Conservation (phyloP, 2,797 vertebrate species). For the Tragopan temminckii region DNA sequence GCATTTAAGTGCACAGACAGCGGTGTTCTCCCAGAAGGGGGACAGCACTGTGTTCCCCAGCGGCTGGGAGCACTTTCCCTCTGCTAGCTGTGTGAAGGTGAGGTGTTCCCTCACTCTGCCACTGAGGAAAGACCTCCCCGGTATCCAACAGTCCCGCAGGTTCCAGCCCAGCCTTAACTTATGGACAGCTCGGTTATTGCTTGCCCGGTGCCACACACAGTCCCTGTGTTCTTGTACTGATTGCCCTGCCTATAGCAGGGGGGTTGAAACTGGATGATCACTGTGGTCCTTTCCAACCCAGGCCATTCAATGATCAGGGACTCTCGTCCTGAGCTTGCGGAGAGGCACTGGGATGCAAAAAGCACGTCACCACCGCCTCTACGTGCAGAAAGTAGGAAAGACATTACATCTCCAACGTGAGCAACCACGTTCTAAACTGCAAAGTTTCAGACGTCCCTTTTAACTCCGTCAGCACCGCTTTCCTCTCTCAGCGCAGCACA, state of each 20-base stretch:
- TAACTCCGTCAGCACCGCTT: background rate
- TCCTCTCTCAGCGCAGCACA: background rate
- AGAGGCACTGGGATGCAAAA: background rate
- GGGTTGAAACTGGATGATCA: too few relatives aligned
- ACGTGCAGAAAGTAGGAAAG: background rate
- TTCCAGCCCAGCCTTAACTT: background rate
- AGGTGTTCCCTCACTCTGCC: fast-evolving
- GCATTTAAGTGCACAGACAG: background rate
- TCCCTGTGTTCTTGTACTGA: background rate
- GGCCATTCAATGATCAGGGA: background rate
- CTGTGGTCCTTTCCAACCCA: too few relatives aligned
- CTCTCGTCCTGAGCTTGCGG: background rate
- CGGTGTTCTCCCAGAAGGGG: background rate
- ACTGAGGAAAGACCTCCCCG: background rate
- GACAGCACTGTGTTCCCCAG: background rate
- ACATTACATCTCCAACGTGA: background rate
- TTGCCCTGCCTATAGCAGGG: background rate
- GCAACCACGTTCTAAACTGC: background rate
- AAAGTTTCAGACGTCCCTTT: background rate
- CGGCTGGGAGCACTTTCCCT: background rate
- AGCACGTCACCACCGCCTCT: background rate
- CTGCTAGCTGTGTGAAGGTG: background rate
- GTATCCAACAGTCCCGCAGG: background rate
- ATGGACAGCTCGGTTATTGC: background rate
- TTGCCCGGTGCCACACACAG: background rate